These are phyloP conservation scores for Tethya wilhelma DNA, from an alignment of 37 sponge, comb jelly and placozoan genomes.

Conservation along the genomic window DNA sequence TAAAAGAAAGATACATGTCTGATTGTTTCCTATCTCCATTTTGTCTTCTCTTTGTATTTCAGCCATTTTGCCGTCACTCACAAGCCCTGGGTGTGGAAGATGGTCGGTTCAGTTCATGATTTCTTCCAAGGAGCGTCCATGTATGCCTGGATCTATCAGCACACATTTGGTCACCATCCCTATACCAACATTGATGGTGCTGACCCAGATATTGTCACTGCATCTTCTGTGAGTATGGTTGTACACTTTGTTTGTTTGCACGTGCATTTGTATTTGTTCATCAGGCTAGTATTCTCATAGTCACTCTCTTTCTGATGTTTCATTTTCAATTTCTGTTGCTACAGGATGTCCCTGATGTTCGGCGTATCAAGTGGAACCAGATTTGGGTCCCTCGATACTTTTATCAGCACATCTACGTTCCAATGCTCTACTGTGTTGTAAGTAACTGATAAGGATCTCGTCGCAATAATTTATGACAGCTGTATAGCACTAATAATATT, in stretches of 20 bases:
- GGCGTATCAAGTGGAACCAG: slow-evolving; percentile 88
- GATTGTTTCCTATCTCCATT: too few species aligned
- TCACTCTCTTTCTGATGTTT: not conserved
- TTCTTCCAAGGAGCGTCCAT: slow-evolving; percentile 84
- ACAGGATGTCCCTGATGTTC: slow-evolving; percentile 81
- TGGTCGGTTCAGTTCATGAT: slow-evolving; percentile 79
- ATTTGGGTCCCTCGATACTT: slow-evolving; percentile 89
- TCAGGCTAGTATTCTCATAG: not conserved
- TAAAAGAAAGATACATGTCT: too few species aligned
- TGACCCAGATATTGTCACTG: slow-evolving; percentile 94
- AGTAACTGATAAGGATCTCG: slow-evolving; percentile 19
- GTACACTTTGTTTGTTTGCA: not conserved
- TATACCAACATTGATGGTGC: slow-evolving; percentile 93
- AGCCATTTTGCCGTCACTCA: slow-evolving; percentile 95
- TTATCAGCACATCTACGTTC: slow-evolving; percentile 92
- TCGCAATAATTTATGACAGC: not conserved
- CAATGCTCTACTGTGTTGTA: slow-evolving; percentile 89
- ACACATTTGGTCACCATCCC: slow-evolving; percentile 88
- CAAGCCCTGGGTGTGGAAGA: slow-evolving; percentile 96
- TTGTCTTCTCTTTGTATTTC: not conserved
- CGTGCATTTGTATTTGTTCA: not conserved
- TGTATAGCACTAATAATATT: not conserved
- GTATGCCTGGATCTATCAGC: slow-evolving; percentile 89
- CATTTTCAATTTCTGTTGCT: not conserved
- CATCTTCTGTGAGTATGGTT: slow-evolving; percentile 46